Percentiles rank a stretch among this genome's conserved stretches.
Conservation (phyloP, 2,113 vertebrate genomes). For the Trichechus manatus region DNA sequence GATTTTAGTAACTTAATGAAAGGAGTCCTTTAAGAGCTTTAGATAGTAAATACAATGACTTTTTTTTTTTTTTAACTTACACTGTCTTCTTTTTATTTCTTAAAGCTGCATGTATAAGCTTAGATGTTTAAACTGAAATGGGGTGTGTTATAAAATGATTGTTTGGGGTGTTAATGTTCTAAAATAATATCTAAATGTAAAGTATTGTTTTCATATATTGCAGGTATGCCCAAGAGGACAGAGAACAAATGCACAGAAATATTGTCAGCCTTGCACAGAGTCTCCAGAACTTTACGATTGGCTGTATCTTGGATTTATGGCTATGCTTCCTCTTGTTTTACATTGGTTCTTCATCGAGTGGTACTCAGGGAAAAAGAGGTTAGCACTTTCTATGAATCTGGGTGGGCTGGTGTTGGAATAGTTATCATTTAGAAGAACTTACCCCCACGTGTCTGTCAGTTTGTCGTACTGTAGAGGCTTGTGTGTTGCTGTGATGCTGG, state of each 20-base stretch:
- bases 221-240: slow-evolving; percentile 97
- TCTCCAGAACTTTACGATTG: slow-evolving; percentile 96
- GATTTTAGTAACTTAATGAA: slow-evolving; percentile 47
- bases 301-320: slow-evolving; percentile 99
- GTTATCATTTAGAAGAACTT: not conserved
- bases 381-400: slow-evolving; percentile 1
- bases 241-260: slow-evolving; percentile 91
- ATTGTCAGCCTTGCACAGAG: slow-evolving; percentile 92
- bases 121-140: slow-evolving; percentile 39
- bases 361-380: slow-evolving; percentile 99
- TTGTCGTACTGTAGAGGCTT: no score
- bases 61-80: slow-evolving; percentile 16
- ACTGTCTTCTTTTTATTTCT: slow-evolving; percentile 41
- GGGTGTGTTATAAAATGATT: not conserved
- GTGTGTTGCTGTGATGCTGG: no score
- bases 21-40: slow-evolving; percentile 4
- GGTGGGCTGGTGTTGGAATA: not conserved
- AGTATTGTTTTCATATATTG: not conserved
- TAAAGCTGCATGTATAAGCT: not conserved
- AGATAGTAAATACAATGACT: not conserved
- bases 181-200: slow-evolving; percentile 17
- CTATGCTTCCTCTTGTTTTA: slow-evolving; percentile 95
- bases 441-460: no score
- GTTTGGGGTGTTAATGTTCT: not conserved
- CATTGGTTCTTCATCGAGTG: slow-evolving; percentile 99